phyloP scores from a whole-genome alignment of 2,888 invertebrate species.

The Lepidochitona cinerea region DNA sequence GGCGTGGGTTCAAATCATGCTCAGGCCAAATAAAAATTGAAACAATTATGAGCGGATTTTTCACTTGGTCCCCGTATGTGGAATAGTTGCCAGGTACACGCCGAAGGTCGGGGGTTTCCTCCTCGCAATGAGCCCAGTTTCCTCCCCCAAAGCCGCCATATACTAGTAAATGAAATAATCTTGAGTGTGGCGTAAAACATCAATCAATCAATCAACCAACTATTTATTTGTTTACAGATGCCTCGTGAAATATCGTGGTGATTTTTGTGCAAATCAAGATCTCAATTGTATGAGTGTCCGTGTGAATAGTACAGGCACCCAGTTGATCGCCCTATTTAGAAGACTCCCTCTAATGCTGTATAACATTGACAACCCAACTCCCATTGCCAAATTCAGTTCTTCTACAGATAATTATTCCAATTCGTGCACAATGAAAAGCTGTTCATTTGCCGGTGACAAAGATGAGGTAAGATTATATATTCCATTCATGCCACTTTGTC shows the following conservation, averaged over 20 bases:
- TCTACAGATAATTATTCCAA: constrained; percentile 86
- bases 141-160: no score
- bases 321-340: constrained; percentile 85
- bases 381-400: constrained; percentile 90
- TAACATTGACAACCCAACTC: constrained; percentile 77
- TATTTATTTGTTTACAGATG: constrained; percentile 70
- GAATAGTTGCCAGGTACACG: no score
- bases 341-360: constrained; percentile 91
- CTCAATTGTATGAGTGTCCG: constrained; percentile 86
- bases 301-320: constrained; percentile 85
- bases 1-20: no score
- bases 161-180: no score
- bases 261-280: constrained; percentile 34
- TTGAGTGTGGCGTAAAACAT: no score
- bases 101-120: no score
- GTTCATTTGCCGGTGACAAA: constrained; percentile 90
- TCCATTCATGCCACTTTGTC: no score
- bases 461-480: constrained; percentile 75
- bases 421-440: constrained; percentile 97
- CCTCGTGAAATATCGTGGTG: constrained; percentile 60
- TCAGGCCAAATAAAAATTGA: no score
- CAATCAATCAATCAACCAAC: no score
- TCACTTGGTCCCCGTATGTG: no score
- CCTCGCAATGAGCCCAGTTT: no score
- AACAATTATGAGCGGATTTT: no score